Conservation (phyloP, 2,888 invertebrate genomes). For the Himalopsyche kuldschensis region DNA sequence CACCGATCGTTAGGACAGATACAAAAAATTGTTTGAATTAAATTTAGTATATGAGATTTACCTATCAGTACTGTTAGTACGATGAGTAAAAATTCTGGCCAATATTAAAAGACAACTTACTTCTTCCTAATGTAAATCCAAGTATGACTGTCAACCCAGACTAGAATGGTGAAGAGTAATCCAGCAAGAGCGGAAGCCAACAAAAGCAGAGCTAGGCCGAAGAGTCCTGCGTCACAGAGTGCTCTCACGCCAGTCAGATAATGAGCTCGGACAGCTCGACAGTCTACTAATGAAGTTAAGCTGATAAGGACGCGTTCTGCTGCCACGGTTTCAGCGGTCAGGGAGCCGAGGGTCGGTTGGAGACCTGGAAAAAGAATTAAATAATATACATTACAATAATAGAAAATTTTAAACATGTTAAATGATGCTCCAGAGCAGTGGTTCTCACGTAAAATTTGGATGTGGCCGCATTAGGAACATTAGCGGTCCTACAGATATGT, state of each 20-base stretch:
- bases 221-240: conserved; percentile 80
- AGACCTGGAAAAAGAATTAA: conserved; percentile 49
- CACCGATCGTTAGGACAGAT: too few species aligned
- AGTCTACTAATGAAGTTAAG: conserved; percentile 73
- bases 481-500: too few species aligned
- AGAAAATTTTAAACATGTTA: too few species aligned
- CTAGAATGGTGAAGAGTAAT: conserved; percentile 86
- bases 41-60: too few species aligned
- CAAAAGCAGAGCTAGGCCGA: conserved; percentile 83
- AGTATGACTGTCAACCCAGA: conserved; percentile 93
- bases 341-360: conserved; percentile 74
- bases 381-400: background rate
- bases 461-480: too few species aligned
- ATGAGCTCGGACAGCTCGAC: conserved; percentile 79
- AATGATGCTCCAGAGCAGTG: too few species aligned
- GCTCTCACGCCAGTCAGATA: conserved; percentile 80
- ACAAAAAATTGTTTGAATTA: too few species aligned
- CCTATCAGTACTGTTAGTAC: too few species aligned
- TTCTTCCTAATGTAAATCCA: conserved; percentile 95
- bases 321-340: conserved; percentile 76
- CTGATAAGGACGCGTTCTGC: conserved; percentile 73
- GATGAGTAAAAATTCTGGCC: too few species aligned
- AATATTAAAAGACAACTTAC: conserved; percentile 51
- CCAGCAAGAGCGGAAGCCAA: conserved; percentile 85
- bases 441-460: too few species aligned